phyloP scores from a whole-genome alignment of 1,140 invertebrate genomes.

The Sogatella furcifera region DNA sequence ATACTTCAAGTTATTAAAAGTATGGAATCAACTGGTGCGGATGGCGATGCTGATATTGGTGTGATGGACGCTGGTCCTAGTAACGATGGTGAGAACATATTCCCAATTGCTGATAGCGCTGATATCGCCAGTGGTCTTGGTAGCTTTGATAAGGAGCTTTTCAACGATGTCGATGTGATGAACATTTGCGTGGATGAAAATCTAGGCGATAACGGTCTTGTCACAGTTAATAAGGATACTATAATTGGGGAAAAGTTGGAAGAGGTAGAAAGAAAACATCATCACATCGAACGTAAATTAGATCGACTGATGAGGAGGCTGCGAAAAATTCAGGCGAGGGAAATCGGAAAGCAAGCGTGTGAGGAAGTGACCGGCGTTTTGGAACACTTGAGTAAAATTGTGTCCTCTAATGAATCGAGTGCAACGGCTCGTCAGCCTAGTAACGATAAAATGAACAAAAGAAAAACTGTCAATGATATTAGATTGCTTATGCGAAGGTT shows the following conservation, averaged over 20 bases:
- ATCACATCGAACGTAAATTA: slow-evolving; percentile 49
- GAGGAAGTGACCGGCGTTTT: slow-evolving; percentile 62
- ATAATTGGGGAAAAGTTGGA: slow-evolving; percentile 33
- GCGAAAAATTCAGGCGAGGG: slow-evolving; percentile 57
- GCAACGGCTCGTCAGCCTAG: not conserved
- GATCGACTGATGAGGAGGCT: slow-evolving; percentile 60
- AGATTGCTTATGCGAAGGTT: slow-evolving; percentile 34
- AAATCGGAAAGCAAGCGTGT: slow-evolving; percentile 59
- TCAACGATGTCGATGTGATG: slow-evolving; percentile 42
- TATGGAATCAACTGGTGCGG: slow-evolving; percentile 36
- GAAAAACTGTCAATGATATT: not conserved
- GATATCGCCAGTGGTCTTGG: slow-evolving; percentile 20
- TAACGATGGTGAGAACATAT: slow-evolving; percentile 45
- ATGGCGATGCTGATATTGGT: slow-evolving; percentile 35
- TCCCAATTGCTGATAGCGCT: slow-evolving; percentile 37
- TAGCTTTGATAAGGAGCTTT: slow-evolving; percentile 43
- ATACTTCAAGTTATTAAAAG: slow-evolving; percentile 55
- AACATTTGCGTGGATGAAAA: slow-evolving; percentile 43
- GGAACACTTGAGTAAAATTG: slow-evolving; percentile 45
- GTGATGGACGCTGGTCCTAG: slow-evolving; percentile 47
- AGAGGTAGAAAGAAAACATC: slow-evolving; percentile 39
- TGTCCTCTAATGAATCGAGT: slow-evolving; percentile 7
- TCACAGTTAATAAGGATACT: slow-evolving; percentile 25
- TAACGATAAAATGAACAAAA: slow-evolving; percentile 2
- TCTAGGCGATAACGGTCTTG: slow-evolving; percentile 29